Evolutionary conservation across 2,113 vertebrate species (phyloP), one percentile per base, ranked within the genome.

Genomic region (Ibidorhyncha struthersii): DNA sequence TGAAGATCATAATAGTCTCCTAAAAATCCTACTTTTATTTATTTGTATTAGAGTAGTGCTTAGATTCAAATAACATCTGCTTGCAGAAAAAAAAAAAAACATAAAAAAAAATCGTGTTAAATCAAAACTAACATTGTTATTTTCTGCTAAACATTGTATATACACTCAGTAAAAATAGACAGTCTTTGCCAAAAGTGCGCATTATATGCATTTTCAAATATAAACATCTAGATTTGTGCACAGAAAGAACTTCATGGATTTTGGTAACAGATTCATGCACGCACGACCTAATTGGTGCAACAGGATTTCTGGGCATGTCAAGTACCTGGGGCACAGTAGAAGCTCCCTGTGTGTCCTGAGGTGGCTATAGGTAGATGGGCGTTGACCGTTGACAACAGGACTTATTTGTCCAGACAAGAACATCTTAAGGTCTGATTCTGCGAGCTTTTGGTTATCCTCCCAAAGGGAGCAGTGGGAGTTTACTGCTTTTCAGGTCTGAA

Each of bases 11-110:
- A 82, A 76, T 43, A 84, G 77, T n/a, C 49, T 93, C 49, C 81
- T 61, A 87, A 95, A 92, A 97, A 76, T 38, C 25, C 45, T 82
- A 30, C 26, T 91, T 93, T 72, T 94, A 85, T 95, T 96, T 96
- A 71, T 78, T 92, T 89, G 50, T 47, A 53, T 74, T 89, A 78
- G 89, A 92, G 65, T 21, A 65, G 12, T 65, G 49, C 66, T 95
- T 91, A 65, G 36, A 90, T 76, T 66, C 70, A 90, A 82, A 84
- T 74, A 78, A 94, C 38, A 82, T 87, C 70, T 90, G 49, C 82
- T 90, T 82, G 53, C 22, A 77, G 34, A 25, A 66, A 62, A 86
- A 61, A n/a, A n/a, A 25, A 13, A 7, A 43, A 10, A 1, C n/a
- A n/a, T 40, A 40, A 40, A 34, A 55, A 71, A 76, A 36, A 1